Evolutionary conservation across 2,113 vertebrate species (phyloP), one percentile per base, ranked within the genome.

Genomic region (Myodes glareolus): DNA sequence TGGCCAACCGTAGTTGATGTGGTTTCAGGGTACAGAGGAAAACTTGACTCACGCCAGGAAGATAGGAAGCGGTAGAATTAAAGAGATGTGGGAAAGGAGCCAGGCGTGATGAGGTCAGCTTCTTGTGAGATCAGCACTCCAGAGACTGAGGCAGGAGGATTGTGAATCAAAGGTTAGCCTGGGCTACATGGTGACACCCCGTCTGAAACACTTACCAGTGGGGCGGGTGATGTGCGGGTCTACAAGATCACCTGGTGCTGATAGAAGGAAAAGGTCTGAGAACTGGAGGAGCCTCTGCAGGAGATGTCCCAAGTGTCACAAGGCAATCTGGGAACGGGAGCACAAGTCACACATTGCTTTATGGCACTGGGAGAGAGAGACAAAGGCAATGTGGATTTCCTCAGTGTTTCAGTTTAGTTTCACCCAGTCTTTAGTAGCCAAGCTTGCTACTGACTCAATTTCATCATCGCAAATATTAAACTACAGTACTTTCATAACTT

Each of bases 11-110:
- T 45, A 50, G 25, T 19, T 80, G 21, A 39, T 12, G 31, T 4
- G 16, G 31, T 92, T 72, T 80, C 55, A 84, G 77, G 6, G 6
- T 39, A 25, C 25, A 2, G 52, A 58, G 47, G 67, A 82, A 45
- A 61, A 58, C 14, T 7, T 16, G 29, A 6, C 29, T 1, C 7
- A 36, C 7, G 13, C 7, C 58, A 33, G 70, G 3, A 58, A 4
- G 27, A 36, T 0, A 36, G 0, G n/a, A 6, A 39, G 5, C 19
- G 19, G 19, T 1, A 1, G 1, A 61, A 4, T 31, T 21, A 45
- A 31, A 68, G n/a, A 47, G 9, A 1, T 3, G 19, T 36, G 2
- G n/a, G 2, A 23, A 42, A 11, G 45, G 68, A 88, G 7, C 47
- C 47, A 39, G 68, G 6, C 33, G 25, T 70, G 23, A n/a, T 27